Evolutionary conservation across 2,888 invertebrate genomes (phyloP).

Genomic region (Clistopyga incitator): DNA sequence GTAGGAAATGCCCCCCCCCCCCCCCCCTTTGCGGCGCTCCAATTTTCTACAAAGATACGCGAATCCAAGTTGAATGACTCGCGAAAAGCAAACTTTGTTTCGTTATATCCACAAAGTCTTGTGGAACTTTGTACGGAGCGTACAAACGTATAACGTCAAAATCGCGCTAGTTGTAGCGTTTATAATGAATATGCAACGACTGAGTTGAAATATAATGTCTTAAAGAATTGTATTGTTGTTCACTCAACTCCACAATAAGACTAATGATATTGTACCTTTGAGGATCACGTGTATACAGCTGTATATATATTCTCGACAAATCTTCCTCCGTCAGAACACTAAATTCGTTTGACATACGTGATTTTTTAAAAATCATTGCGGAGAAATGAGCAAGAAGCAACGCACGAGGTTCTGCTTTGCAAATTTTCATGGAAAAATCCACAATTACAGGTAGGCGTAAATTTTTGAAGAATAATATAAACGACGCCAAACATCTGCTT

Average conservation of each 20-base stretch:
- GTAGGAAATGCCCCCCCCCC: not conserved
- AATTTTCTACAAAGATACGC: conserved; percentile 35
- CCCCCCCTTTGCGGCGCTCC: not conserved
- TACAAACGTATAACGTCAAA: conserved; percentile 10
- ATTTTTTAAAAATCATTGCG: too few species aligned
- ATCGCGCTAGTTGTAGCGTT: conserved; percentile 32
- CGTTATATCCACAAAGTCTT: not conserved
- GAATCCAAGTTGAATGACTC: conserved; percentile 1
- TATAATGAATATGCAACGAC: conserved; percentile 37
- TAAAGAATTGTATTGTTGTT: conserved; percentile 3
- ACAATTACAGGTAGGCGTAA: too few species aligned
- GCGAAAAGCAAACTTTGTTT: not conserved
- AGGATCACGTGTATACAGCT: too few species aligned
- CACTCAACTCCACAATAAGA: not conserved
- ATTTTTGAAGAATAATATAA: too few species aligned
- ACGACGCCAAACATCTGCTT: conserved; percentile 6
- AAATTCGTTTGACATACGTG: too few species aligned
- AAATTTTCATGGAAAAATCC: too few species aligned
- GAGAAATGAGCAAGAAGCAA: too few species aligned
- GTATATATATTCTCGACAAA: too few species aligned
- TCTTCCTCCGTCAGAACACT: too few species aligned
- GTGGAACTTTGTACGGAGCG: not conserved
- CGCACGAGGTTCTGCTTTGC: too few species aligned
- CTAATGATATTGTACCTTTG: too few species aligned
- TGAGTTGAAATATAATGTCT: conserved; percentile 42